phyloP scores from a whole-genome alignment of 2,888 invertebrate species.

The Unio pictorum region DNA sequence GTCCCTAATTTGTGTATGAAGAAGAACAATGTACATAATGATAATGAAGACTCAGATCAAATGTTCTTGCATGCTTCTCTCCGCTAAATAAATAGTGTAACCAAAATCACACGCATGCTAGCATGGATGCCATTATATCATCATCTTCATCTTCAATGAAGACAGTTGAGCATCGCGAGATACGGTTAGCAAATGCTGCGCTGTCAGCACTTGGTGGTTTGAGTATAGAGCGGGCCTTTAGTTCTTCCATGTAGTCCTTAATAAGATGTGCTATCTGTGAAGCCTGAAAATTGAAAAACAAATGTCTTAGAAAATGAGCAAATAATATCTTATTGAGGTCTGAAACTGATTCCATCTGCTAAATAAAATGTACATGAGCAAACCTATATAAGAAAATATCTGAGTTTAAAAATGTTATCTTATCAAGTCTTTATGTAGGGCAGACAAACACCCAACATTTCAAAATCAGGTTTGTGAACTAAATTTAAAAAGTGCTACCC shows the following conservation, averaged over 20 bases:
- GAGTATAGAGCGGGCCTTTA: conserved; percentile 49
- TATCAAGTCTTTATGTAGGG: no score
- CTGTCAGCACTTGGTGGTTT: conserved; percentile 31
- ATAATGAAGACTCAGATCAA: no score
- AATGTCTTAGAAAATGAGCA: not conserved
- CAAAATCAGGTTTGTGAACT: no score
- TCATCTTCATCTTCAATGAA: conserved; percentile 44
- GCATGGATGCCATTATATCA: conserved; percentile 32
- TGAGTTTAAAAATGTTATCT: no score
- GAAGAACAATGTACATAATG: no score
- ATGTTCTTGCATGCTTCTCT: no score
- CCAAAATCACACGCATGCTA: conserved; percentile 5
- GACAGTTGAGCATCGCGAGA: conserved; percentile 41
- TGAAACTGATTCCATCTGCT: not conserved
- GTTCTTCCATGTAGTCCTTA: conserved; percentile 80
- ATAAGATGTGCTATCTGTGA: conserved; percentile 94
- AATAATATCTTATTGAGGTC: not conserved
- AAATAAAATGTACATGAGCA: not conserved
- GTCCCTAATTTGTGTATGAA: no score
- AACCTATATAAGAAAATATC: no score
- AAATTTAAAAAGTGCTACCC: no score
- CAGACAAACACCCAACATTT: no score
- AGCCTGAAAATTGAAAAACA: conserved; percentile 77
- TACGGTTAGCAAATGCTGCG: conserved; percentile 21
- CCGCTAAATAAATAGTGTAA: no score